Conservation (phyloP, 2,888 invertebrate species). For the Eupithecia subfuscata region DNA sequence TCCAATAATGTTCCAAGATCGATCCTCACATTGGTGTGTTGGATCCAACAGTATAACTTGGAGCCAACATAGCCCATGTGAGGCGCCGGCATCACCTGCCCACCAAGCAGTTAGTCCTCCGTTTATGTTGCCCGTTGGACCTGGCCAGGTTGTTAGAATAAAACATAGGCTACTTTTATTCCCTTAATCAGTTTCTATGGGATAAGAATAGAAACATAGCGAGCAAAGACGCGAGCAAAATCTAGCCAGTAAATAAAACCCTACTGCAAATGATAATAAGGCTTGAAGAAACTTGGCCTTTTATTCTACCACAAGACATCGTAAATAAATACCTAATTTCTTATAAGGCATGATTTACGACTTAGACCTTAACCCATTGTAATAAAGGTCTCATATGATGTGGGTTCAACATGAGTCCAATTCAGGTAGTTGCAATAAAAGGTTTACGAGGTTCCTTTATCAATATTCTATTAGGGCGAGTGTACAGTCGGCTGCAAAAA, state of each 20-base stretch:
- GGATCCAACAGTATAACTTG: too few relatives aligned
- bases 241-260: neutral
- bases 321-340: constrained; percentile 36
- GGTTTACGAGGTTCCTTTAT: constrained; percentile 25
- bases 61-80: too few relatives aligned
- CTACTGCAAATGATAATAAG: neutral
- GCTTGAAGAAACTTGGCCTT: neutral
- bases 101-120: too few relatives aligned
- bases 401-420: constrained; percentile 28
- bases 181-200: neutral
- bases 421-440: constrained; percentile 26
- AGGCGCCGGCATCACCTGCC: too few relatives aligned
- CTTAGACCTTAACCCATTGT: constrained; percentile 25
- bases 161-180: neutral
- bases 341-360: constrained; percentile 34
- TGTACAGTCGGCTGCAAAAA: too few relatives aligned
- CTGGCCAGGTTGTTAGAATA: neutral
- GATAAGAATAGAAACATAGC: neutral
- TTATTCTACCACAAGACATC: neutral
- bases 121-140: too few relatives aligned
- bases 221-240: neutral
- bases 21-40: too few relatives aligned
- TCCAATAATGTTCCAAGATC: too few relatives aligned
- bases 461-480: constrained; percentile 24
- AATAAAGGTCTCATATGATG: constrained; percentile 33